A percentile compares a stretch with the other conserved stretches of the same genome.
Evolutionary conservation across 2,888 invertebrate species (phyloP).

Genomic region (Tenthredo livida): DNA sequence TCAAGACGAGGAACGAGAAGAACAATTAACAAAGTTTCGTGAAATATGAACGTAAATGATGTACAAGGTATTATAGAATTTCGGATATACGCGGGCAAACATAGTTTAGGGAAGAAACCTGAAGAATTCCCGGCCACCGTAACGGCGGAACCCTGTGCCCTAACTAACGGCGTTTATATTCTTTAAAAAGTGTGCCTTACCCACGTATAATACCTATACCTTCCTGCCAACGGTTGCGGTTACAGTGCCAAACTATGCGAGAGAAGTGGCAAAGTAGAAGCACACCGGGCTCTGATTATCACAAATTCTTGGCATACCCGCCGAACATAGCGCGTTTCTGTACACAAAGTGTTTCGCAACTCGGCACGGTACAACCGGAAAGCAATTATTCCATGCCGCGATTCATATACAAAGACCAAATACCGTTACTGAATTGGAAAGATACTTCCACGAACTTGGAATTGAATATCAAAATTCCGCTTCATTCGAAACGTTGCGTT

Average conservation of each 20-base stretch:
- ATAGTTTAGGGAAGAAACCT: background rate
- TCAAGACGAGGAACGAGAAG: background rate
- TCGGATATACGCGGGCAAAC: background rate
- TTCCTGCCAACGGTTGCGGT: background rate
- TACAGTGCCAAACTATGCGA: constrained; percentile 43
- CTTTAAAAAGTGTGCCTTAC: background rate
- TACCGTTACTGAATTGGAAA: background rate
- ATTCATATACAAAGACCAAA: constrained; percentile 20
- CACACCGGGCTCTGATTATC: constrained; percentile 39
- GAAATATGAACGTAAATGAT: background rate
- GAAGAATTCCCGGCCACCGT: constrained; percentile 4
- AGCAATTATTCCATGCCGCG: constrained; percentile 1
- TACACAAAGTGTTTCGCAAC: constrained; percentile 44
- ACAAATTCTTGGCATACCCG: constrained; percentile 47
- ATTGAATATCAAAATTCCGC: background rate
- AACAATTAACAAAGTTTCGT: background rate
- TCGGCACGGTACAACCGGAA: background rate
- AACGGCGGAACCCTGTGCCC: background rate
- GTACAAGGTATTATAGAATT: too few species aligned
- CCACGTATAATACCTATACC: background rate
- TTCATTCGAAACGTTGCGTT: too few species aligned
- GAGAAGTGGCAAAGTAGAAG: constrained; percentile 25
- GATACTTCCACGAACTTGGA: background rate
- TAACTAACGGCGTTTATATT: background rate
- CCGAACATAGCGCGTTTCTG: background rate